These are phyloP conservation scores for Macrosteles quadrilineatus DNA, from an alignment of 1,140 invertebrate genomes.

Conservation along the genomic window DNA sequence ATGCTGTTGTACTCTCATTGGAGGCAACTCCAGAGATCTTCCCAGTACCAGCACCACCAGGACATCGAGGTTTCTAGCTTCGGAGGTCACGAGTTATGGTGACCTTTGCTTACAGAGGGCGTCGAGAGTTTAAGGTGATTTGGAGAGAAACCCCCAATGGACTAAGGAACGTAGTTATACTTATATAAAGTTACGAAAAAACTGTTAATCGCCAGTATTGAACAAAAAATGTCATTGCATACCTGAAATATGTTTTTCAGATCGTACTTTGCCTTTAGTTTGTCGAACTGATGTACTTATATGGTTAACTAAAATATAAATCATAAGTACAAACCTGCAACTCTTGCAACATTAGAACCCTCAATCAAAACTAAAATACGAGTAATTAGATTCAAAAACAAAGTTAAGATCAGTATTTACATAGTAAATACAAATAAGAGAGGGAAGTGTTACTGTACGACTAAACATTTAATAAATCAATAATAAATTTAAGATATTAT, in stretches of 20 bases:
- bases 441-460: too few relatives aligned
- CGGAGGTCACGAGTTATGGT: conserved; percentile 7
- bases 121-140: neutral
- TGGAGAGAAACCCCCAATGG: neutral
- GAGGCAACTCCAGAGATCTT: neutral
- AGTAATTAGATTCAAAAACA: too few relatives aligned
- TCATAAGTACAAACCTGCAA: too few relatives aligned
- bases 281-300: neutral
- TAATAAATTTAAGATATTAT: too few relatives aligned
- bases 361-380: too few relatives aligned
- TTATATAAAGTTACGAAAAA: neutral
- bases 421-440: too few relatives aligned
- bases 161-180: neutral
- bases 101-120: neutral
- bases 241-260: neutral
- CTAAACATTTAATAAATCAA: too few relatives aligned
- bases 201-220: neutral
- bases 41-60: conserved; percentile 14
- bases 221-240: neutral
- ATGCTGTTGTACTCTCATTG: conserved; percentile 15
- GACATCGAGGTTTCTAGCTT: conserved; percentile 27
- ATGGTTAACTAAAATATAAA: neutral
- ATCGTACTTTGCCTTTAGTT: neutral
- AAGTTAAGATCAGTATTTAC: too few relatives aligned
- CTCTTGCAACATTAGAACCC: too few relatives aligned